Base-by-base conservation (phyloP, 2,797 vertebrate genomes). In the Pitangus sulphuratus region DNA sequence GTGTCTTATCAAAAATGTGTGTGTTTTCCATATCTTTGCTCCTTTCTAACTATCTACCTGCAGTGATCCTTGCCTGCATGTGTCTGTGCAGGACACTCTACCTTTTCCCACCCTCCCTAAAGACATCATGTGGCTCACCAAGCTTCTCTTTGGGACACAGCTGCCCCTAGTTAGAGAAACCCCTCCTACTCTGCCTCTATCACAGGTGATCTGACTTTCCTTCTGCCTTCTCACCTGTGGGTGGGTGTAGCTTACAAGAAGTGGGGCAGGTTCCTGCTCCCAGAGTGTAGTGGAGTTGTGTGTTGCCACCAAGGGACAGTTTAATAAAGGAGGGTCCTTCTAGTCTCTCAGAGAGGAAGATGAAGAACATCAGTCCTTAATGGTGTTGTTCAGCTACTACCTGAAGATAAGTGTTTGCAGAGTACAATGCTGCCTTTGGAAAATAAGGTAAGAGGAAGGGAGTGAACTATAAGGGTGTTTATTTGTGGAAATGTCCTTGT, bases 261-360 rank as follows among this genome's bases (percentile, higher is more conserved):
- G 9, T 1, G 0, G 5, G 25, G 47, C 12, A 87, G 58, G 10
- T 11, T 2, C 3, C 2, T 7, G 1, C 12, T 57, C 4, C 11
- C 2, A 60, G 25, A 44, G 14, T 6, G 3, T 2, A 25, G 17
- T 8, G 12, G 18, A 33, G 25, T 8, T 45, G 14, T 30, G 10
- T 0, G 5, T 26, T n/a, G 21, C 6, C 6, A 48, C 7, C 2
- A 6, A 44, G 42, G 39, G 11, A 17, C 4, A 31, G 8, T 40
- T 45, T 18, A 14, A 22, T 11, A 17, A n/a, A 35, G 8, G 3
- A 51, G 21, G 6, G 16, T 8, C 11, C 2, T 40, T 30, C 26
- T 48, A 6, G 13, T 17, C 13, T 37, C 4, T 39, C 22, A 35
- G 15, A 44, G 28, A 48, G 26, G 28, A 48, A 74, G 33, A 31